Evolutionary conservation across 2,797 vertebrate species (phyloP).

Genomic region (Crenuchus spilurus): DNA sequence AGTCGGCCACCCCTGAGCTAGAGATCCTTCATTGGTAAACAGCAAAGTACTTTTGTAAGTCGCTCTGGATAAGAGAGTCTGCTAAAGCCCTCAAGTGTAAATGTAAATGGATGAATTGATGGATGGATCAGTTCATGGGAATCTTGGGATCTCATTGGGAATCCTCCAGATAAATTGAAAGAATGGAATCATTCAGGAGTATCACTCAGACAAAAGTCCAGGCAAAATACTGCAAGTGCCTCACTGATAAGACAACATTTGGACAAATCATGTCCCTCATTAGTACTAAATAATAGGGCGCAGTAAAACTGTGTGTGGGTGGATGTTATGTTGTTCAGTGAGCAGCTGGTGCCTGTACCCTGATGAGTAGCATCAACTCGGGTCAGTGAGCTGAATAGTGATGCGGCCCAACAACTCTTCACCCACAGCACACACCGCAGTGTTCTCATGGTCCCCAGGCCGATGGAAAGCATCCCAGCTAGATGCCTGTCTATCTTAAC

Average conservation of each 20-base stretch:
- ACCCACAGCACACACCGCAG: neutral
- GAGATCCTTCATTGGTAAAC: too few relatives aligned
- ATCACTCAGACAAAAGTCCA: neutral
- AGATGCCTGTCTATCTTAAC: constrained; percentile 8
- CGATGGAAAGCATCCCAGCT: neutral
- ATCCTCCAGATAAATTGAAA: neutral
- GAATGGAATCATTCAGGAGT: neutral
- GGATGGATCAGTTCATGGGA: too few relatives aligned
- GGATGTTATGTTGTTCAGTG: neutral
- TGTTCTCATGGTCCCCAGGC: neutral
- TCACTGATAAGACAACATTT: neutral
- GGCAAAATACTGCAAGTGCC: neutral
- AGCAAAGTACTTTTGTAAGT: too few relatives aligned
- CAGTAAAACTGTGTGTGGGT: neutral
- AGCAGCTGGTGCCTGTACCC: constrained; percentile 28
- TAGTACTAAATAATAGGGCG: neutral
- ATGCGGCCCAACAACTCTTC: constrained; percentile 1
- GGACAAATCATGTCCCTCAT: constrained; percentile 5
- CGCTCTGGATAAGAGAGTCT: too few relatives aligned
- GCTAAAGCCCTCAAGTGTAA: too few relatives aligned
- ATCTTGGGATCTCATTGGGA: too few relatives aligned
- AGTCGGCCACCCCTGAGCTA: too few relatives aligned
- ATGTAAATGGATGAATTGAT: too few relatives aligned
- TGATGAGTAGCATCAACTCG: constrained; percentile 21
- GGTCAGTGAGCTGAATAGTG: constrained; percentile 23